Evolutionary conservation across 2,797 vertebrate species (phyloP), one percentile per base, ranked within the genome.

Genomic region (Ispidina picta): DNA sequence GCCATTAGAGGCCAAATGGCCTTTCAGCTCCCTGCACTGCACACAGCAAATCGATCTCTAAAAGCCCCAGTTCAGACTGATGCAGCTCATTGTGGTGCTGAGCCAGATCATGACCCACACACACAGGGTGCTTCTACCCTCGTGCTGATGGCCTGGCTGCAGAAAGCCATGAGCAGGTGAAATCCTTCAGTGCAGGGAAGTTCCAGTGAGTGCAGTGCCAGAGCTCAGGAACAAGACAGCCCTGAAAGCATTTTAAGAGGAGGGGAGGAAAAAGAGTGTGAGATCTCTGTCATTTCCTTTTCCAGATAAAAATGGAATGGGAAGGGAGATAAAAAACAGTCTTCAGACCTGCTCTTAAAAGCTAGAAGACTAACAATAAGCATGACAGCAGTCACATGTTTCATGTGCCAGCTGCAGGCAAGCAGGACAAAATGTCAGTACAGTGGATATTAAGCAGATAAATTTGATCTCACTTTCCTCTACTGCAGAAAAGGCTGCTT

Each of bases 361-460:
- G 56, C 44, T 70, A 79, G 60, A 64, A 88, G 85, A 73, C 54
- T 80, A 66, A 89, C 91, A 86, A 66, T 49, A 63, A 89, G 49
- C 73, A 33, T 9, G 71, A 70, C 70, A 77, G 52, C 43, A 90
- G 68, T 88, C 85, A 88, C 87, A 70, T 39, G 44, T 68, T 64
- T 26, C 35, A 1, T 25, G 28, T 41, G 15, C 15, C 71, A 86
- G 89, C 85, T 13, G 0, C 76, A 70, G 74, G 85, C 94, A 79
- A 88, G 82, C 41, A 75, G 80, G 73, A 83, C 87, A 79, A 70
- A 95, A 89, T 75, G 80, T 92, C 94, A 93, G 68, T 23, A n/a
- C 43, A 21, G 64, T 56, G 56, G 92, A 54, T 78, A 79, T 70
- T 70, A 73, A 76, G 56, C 77, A 88, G 85, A 92, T 63, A 78